phyloP scores from a whole-genome alignment of 2,888 invertebrate genomes.

The Rapana venosa region DNA sequence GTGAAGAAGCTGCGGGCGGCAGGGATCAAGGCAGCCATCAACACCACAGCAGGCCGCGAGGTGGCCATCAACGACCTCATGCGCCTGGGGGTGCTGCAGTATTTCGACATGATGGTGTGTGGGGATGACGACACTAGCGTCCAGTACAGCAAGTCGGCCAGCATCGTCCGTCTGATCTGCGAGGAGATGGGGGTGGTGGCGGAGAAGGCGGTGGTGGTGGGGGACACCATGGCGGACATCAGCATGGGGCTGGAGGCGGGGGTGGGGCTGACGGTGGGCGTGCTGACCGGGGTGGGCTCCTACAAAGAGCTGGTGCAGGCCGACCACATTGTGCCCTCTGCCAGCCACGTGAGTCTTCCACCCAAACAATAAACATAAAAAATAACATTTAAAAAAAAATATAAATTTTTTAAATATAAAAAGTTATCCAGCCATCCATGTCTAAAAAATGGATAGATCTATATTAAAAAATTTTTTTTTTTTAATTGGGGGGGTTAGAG shows the following conservation, averaged over 20 bases:
- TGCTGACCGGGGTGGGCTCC: slow-evolving; percentile 75
- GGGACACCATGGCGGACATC: slow-evolving; percentile 79
- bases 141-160: slow-evolving; percentile 10
- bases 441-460: too few species aligned
- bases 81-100: slow-evolving; percentile 63
- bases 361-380: too few species aligned
- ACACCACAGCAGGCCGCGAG: slow-evolving; percentile 77
- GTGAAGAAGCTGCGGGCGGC: slow-evolving; percentile 75
- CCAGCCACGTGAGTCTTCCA: slow-evolving; percentile 60
- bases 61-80: slow-evolving; percentile 64
- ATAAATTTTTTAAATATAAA: too few species aligned
- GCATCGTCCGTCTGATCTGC: slow-evolving; percentile 71
- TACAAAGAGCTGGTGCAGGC: slow-evolving; percentile 64
- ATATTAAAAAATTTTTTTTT: too few species aligned
- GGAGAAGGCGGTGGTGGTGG: slow-evolving; percentile 78
- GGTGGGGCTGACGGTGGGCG: slow-evolving; percentile 75
- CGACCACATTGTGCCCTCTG: slow-evolving; percentile 68
- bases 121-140: slow-evolving; percentile 79
- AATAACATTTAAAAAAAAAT: too few species aligned
- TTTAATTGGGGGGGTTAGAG: not conserved
- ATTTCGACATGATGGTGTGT: slow-evolving; percentile 79
- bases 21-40: slow-evolving; percentile 79
- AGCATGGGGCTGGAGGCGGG: slow-evolving; percentile 77
- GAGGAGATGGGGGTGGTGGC: slow-evolving; percentile 67
- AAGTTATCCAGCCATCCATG: too few species aligned